Base-by-base conservation (phyloP, 2,797 vertebrate species). In the Sorex maritimensis region DNA sequence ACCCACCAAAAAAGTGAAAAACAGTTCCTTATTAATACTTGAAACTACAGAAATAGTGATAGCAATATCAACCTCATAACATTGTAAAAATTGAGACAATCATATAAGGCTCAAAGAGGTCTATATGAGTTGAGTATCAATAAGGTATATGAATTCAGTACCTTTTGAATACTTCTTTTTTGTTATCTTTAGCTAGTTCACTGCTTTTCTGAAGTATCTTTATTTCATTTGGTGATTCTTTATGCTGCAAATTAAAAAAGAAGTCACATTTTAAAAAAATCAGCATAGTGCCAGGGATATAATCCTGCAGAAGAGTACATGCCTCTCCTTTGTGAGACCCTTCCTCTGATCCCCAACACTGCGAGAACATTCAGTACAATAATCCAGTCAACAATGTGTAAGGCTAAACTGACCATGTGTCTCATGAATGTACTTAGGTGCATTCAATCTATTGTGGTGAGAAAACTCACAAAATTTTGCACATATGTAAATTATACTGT, bases 91-190 rank as follows among this genome's bases (percentile, higher is more conserved):
- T 91, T 82, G 82, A 82, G 85, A 92, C 55, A 92, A 34, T 84
- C 81, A 38, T 9, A 83, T 0, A 58, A 13, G 86, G 21, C 8
- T 93, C 26, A 81, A 80, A 81, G 44, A 81, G 46, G 17, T 67
- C 75, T 94, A 41, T n/a, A 46, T 83, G 19, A 94, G 79, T 55
- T 67, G 68, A 83, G 1, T 74, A 81, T 65, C n/a, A 65, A 17
- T 46, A 38, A 93, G 85, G 30, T 81, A 58, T 30, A 93, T 46
- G 21, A 92, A 93, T 71, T 92, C 81, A 93, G 65, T 97, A 98
- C 98, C 98, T 98, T 87, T 91, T 23, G 0, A 34, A 77, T 85
- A 93, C 65, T 41, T 96, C 91, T 77, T 68, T 88, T 1, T 0
- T 38, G 30, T 82, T 81, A 12, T 95, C 81, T 14, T 0, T 55